Conservation (phyloP, 37 sponge, comb jelly and placozoan genomes). For the Haliclona indistincta region DNA sequence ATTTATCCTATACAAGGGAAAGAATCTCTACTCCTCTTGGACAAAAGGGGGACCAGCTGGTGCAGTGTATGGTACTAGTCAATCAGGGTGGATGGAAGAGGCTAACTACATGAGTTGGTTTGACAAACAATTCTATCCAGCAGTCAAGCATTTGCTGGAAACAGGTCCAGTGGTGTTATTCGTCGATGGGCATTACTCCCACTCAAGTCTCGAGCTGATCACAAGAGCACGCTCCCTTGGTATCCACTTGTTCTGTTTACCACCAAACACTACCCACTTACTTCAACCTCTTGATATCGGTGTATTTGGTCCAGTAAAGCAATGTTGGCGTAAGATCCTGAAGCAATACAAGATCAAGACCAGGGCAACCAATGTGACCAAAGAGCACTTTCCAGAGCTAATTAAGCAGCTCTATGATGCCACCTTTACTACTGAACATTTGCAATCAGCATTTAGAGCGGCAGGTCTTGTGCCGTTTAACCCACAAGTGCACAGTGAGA, state of each 20-base stretch:
- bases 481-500: too few species aligned
- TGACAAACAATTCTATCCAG: constrained; percentile 38
- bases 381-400: constrained; percentile 42
- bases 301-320: constrained; percentile 55
- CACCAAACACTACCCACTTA: constrained; percentile 54
- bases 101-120: constrained; percentile 51
- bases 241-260: constrained; percentile 50
- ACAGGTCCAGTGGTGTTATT: constrained; percentile 43
- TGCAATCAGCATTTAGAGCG: too few species aligned
- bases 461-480: too few species aligned
- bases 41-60: constrained; percentile 54
- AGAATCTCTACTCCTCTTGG: constrained; percentile 41
- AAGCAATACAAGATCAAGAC: constrained; percentile 37
- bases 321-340: constrained; percentile 40
- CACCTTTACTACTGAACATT: too few species aligned
- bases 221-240: constrained; percentile 20
- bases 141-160: constrained; percentile 14
- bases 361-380: constrained; percentile 39
- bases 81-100: constrained; percentile 65
- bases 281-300: constrained; percentile 56
- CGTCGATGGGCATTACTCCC: constrained; percentile 70
- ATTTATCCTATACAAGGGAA: constrained; percentile 70
- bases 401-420: too few species aligned
- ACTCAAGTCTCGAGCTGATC: constrained; percentile 27
- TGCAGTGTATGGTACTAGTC: constrained; percentile 23